Conservation (phyloP, 2,888 invertebrate species). For the Eulithis testata region DNA sequence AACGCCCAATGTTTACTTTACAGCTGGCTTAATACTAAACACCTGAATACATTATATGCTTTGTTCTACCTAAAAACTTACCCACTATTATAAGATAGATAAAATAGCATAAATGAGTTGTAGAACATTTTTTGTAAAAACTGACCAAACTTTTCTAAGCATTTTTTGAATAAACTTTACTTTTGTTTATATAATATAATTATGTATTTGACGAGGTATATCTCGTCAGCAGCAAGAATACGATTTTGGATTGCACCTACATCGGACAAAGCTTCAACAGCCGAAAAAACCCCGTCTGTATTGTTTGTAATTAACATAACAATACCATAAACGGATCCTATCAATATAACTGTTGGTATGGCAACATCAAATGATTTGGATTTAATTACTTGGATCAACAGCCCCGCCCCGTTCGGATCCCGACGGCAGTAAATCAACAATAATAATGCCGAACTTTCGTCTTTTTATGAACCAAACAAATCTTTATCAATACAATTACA, state of each 20-base stretch:
- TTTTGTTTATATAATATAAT: too few species aligned
- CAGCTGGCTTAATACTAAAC: too few species aligned
- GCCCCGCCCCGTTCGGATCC: constrained; percentile 68
- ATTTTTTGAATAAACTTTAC: too few species aligned
- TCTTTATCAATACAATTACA: constrained; percentile 80
- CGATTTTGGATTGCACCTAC: neutral
- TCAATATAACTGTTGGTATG: constrained; percentile 66
- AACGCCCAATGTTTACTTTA: too few species aligned
- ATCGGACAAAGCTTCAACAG: neutral
- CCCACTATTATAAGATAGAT: too few species aligned
- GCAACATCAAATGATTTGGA: constrained; percentile 70
- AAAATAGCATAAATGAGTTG: too few species aligned
- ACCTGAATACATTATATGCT: too few species aligned
- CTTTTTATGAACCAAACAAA: constrained; percentile 74
- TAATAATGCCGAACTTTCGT: constrained; percentile 68
- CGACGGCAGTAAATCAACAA: constrained; percentile 73
- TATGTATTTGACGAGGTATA: too few species aligned
- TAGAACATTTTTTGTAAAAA: too few species aligned
- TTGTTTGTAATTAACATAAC: constrained; percentile 65
- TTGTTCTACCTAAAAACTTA: too few species aligned
- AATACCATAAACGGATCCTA: constrained; percentile 65
- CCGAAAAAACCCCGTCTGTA: constrained; percentile 1
- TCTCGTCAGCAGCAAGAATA: too few species aligned
- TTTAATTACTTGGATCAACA: constrained; percentile 75
- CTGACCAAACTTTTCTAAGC: too few species aligned